Conservation (phyloP, 2,797 vertebrate species). For the Poecilia picta region DNA sequence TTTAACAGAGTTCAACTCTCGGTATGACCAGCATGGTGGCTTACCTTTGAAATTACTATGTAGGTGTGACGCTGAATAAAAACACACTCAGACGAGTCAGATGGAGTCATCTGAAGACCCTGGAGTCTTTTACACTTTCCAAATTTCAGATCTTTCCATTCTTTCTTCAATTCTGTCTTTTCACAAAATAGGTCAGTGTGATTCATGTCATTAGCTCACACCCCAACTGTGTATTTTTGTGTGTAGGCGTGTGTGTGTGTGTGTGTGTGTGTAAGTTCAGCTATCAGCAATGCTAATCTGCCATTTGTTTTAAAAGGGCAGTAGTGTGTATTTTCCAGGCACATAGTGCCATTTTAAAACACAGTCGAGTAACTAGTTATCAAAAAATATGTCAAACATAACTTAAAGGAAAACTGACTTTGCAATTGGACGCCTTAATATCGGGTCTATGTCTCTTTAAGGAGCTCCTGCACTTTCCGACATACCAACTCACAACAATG, state of each 20-base stretch:
- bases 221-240: conserved; percentile 13
- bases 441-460: too few relatives aligned
- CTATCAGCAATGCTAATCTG: conserved; percentile 58
- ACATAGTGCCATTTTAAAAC: too few relatives aligned
- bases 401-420: too few relatives aligned
- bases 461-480: too few relatives aligned
- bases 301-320: conserved; percentile 44
- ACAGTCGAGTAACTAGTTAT: too few relatives aligned
- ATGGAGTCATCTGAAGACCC: background rate
- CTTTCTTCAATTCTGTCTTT: background rate
- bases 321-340: too few relatives aligned
- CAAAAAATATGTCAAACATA: too few relatives aligned
- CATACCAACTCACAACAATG: too few relatives aligned
- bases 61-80: conserved; percentile 33
- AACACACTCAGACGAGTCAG: conserved; percentile 19
- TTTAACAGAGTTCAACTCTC: conserved; percentile 32
- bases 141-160: background rate
- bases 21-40: conserved; percentile 29
- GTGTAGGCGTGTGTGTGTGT: background rate
- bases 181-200: background rate
- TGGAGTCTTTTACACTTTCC: background rate
- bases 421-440: too few relatives aligned
- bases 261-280: conserved; percentile 31
- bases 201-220: background rate
- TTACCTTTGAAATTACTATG: conserved; percentile 40